Conservation (phyloP, 2,113 vertebrate species). For the Orthonyx spaldingii region DNA sequence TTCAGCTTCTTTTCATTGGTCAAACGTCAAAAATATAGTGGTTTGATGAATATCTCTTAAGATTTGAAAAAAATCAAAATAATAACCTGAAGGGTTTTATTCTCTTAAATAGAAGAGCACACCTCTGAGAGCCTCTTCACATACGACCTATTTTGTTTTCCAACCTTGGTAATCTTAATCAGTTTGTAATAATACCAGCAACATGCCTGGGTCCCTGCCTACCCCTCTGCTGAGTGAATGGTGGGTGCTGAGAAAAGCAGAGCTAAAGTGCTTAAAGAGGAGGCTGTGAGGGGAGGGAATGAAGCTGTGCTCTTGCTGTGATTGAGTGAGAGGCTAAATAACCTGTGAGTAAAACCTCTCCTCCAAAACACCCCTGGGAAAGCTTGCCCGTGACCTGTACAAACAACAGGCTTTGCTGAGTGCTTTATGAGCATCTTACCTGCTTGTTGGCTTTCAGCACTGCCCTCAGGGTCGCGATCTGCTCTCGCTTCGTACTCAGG, state of each 20-base stretch:
- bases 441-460: constrained; percentile 98
- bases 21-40: background rate
- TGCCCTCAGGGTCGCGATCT: constrained; percentile 92
- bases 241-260: background rate
- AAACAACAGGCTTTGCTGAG: background rate
- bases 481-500: constrained; percentile 95
- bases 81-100: background rate
- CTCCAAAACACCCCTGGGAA: background rate
- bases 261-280: background rate
- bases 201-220: background rate
- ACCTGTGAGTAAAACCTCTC: background rate
- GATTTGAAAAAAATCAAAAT: background rate
- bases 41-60: background rate
- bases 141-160: fast-evolving
- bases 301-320: background rate
- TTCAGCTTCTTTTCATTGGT: background rate
- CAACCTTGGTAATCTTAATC: background rate
- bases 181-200: background rate
- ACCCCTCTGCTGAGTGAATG: background rate
- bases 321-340: background rate
- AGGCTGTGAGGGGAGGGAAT: background rate
- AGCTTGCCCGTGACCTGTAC: background rate
- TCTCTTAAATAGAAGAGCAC: background rate
- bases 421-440: constrained; percentile 67
- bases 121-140: background rate